Percentiles rank a stretch among this genome's conserved stretches.
phyloP scores from a whole-genome alignment of 2,888 invertebrate species.

The Andrena bucephala region DNA sequence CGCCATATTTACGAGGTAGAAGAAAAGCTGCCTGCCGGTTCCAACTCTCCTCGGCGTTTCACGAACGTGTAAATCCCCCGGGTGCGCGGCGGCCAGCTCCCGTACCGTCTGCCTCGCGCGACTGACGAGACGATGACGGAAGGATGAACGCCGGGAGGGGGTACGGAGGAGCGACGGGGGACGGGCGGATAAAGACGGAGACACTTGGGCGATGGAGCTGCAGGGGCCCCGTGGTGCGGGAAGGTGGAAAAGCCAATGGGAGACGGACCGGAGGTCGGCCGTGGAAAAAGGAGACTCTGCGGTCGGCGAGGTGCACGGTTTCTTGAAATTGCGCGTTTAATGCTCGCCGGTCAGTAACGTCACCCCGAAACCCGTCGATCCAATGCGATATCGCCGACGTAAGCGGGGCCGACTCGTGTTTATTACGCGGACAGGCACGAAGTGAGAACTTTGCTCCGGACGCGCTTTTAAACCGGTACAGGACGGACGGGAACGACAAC shows the following conservation, averaged over 20 bases:
- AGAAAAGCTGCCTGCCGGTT: constrained; percentile 22
- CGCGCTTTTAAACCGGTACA: constrained; percentile 78
- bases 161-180: constrained; percentile 21
- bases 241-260: background rate
- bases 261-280: too few species aligned
- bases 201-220: background rate
- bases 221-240: background rate
- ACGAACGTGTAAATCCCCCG: constrained; percentile 48
- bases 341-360: constrained; percentile 31
- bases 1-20: constrained; percentile 71
- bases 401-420: background rate
- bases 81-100: constrained; percentile 25
- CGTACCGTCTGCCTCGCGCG: constrained; percentile 39
- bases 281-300: background rate
- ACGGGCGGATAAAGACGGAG: constrained; percentile 21
- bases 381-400: background rate
- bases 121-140: constrained; percentile 49
- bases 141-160: constrained; percentile 29
- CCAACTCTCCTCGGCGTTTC: constrained; percentile 54
- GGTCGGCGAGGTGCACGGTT: background rate
- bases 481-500: constrained; percentile 65
- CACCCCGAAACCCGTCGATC: constrained; percentile 5
- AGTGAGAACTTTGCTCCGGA: constrained; percentile 63
- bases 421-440: constrained; percentile 10
- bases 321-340: too few species aligned